Base-by-base conservation (phyloP, 2,888 invertebrate genomes). In the Euzetes globulus region DNA sequence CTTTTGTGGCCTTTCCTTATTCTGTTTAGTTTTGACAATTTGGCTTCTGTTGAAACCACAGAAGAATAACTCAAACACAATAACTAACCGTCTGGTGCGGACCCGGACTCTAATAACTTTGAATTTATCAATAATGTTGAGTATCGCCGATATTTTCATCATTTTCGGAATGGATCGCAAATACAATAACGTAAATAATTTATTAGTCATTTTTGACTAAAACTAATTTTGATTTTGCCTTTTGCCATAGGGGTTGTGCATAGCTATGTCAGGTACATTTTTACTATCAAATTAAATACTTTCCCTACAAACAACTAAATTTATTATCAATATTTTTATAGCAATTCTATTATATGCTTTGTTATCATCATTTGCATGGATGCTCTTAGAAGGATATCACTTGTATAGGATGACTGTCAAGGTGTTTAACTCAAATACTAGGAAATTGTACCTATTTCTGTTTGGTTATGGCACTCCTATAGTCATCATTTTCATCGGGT, bases 361-460 rank as follows among this genome's bases (percentile, higher is more conserved):
- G 1, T 71, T 77, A n/a, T 47, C 77, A 0, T 68, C 77, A 15
- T 78, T 78, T 55, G 50, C 73, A 13, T 78, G 77, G 77, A 78
- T 78, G 78, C 55, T 77, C 1, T 70, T 78, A 11, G 77, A 78
- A 72, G 78, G 78, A 0, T 70, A 74, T 19, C 72, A 75, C 2
- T 70, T 78, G 0, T 77, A 76, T 50, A 73, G 55, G 25, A 77
- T 77, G 76, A 76, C 77, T 45, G 72, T 77, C 13, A 22, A 75
- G 0, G 76, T 77, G 1, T 77, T 78, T 13, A 27, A 17, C 13
- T 50, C 50, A 52, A 29, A 45, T 60, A 1, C 52, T 0, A 19
- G 19, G 1, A 50, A 72, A 27, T 2, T 29, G n/a, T 50, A 15
- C 29, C 22, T 52, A 7, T 52, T 33, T 17, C 1, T 19, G 0